phyloP scores from a whole-genome alignment of 2,797 vertebrate genomes.

The Rhabdophis nuchalis region DNA sequence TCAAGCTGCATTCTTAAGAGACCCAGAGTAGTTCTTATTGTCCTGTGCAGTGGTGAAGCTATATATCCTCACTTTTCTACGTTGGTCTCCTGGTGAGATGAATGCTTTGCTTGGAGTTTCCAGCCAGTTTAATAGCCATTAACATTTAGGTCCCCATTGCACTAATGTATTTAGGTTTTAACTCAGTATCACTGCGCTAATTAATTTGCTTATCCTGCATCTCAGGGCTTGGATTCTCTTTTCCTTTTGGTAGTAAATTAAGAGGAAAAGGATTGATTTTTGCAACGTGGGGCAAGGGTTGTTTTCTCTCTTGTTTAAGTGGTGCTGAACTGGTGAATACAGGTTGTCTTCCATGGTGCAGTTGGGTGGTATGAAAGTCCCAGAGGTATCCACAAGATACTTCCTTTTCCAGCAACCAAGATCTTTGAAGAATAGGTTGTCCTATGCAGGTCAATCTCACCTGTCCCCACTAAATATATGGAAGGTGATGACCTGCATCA shows the following conservation, averaged over 20 bases:
- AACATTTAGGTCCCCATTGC: not conserved
- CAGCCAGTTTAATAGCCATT: conserved; percentile 6
- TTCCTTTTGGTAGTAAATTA: conserved; percentile 5
- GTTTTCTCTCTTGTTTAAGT: not conserved
- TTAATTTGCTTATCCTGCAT: conserved; percentile 2
- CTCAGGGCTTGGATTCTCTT: not conserved
- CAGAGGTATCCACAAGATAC: not conserved
- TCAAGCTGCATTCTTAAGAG: not conserved
- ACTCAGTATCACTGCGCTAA: not conserved
- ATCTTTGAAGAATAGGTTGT: not conserved
- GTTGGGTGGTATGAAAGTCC: not conserved
- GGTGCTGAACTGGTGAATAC: not conserved
- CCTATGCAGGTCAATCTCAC: not conserved
- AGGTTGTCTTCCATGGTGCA: too few relatives aligned
- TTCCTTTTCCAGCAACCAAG: not conserved
- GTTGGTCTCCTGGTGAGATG: not conserved
- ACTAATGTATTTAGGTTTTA: conserved; percentile 13
- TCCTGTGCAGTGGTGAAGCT: not conserved
- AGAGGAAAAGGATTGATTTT: not conserved
- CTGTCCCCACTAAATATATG: too few relatives aligned
- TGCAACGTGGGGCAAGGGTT: not conserved
- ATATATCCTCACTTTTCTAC: not conserved
- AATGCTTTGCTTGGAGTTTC: not conserved
- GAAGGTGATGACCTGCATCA: not conserved
- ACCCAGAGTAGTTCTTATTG: not conserved